phyloP scores from a whole-genome alignment of 1,140 invertebrate genomes.

The Drosophila baimaii region DNA sequence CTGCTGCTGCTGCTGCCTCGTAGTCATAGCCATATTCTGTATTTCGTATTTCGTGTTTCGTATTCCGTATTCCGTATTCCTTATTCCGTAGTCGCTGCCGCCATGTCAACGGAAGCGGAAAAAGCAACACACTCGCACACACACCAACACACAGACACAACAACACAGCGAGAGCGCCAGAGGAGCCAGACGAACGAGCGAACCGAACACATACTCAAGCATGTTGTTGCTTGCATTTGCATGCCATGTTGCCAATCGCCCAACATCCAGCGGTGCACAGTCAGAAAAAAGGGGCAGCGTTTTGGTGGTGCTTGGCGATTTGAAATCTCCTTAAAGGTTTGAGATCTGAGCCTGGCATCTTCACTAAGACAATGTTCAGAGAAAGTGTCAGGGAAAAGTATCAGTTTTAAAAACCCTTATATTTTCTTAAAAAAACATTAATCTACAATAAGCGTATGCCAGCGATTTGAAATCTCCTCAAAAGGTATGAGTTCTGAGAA shows the following conservation, averaged over 20 bases:
- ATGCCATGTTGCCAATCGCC: slow-evolving; percentile 63
- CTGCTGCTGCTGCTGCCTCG: not conserved
- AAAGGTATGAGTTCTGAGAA: no score
- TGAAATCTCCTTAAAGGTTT: not conserved
- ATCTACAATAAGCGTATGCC: no score
- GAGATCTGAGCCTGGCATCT: no score
- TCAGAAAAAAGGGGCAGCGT: not conserved
- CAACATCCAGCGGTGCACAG: slow-evolving; percentile 1
- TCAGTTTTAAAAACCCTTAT: no score
- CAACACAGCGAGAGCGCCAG: slow-evolving; percentile 23
- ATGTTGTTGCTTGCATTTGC: slow-evolving; percentile 69
- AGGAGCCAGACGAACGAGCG: slow-evolving; percentile 33
- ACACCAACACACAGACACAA: slow-evolving; percentile 23
- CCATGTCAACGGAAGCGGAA: slow-evolving; percentile 83
- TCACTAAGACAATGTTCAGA: no score
- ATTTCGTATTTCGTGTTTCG: slow-evolving; percentile 17
- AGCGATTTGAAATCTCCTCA: no score
- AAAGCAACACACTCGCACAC: slow-evolving; percentile 69
- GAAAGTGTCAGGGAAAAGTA: no score
- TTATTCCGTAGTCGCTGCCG: slow-evolving; percentile 41
- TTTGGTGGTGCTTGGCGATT: no score
- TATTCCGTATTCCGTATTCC: slow-evolving; percentile 17
- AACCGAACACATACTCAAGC: slow-evolving; percentile 52
- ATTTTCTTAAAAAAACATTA: no score
- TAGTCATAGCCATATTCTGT: slow-evolving; percentile 8